Conservation (phyloP, 1,140 invertebrate species). For the Acromyrmex charruanus region DNA sequence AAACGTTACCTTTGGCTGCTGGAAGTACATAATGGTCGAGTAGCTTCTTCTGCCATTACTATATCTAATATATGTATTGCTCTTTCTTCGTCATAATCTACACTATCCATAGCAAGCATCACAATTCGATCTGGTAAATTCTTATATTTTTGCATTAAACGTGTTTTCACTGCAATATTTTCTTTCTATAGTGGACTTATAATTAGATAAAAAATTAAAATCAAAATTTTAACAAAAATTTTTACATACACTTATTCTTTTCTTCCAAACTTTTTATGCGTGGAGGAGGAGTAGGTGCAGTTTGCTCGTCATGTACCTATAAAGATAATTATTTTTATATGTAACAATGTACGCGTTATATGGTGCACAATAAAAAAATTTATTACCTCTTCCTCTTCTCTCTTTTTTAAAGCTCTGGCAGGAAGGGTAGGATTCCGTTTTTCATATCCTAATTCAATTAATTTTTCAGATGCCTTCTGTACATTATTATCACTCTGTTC, state of each 20-base stretch:
- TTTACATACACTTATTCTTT: slow-evolving; percentile 90
- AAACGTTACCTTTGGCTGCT: slow-evolving; percentile 83
- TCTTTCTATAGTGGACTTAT: slow-evolving; percentile 23
- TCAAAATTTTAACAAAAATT: background rate
- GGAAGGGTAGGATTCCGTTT: slow-evolving; percentile 90
- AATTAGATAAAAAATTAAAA: background rate
- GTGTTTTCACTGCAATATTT: slow-evolving; percentile 89
- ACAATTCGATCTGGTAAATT: slow-evolving; percentile 93
- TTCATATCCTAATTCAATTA: slow-evolving; percentile 93
- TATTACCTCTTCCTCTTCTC: slow-evolving; percentile 86
- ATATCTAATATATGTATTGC: slow-evolving; percentile 92
- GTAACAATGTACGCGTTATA: background rate
- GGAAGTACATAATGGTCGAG: slow-evolving; percentile 81
- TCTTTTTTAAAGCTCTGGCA: slow-evolving; percentile 85
- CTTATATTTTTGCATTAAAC: slow-evolving; percentile 91
- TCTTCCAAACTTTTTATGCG: slow-evolving; percentile 91
- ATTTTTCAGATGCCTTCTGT: slow-evolving; percentile 93
- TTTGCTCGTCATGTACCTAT: slow-evolving; percentile 84
- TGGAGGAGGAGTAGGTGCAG: slow-evolving; percentile 87
- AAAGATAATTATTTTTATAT: slow-evolving; percentile 41
- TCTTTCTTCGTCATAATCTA: slow-evolving; percentile 93
- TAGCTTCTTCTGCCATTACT: slow-evolving; percentile 88
- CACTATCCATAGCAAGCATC: slow-evolving; percentile 94
- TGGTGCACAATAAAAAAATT: slow-evolving; percentile 24
- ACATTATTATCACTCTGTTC: slow-evolving; percentile 95